Evolutionary conservation across 2,888 invertebrate species (phyloP), one percentile per base, ranked within the genome.

Genomic region (Drosophila peninsularis): DNA sequence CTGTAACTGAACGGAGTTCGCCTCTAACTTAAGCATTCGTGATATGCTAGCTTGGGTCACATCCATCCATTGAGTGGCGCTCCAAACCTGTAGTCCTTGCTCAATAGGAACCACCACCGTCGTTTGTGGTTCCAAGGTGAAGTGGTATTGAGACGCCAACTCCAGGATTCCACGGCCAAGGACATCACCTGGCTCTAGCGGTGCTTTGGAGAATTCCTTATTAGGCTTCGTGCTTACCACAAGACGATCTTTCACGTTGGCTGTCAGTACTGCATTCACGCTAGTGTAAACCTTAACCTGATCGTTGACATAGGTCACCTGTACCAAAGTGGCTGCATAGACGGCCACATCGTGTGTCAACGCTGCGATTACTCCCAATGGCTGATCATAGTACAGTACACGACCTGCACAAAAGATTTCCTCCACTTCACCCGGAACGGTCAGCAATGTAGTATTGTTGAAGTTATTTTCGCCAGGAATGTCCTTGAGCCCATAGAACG

Each of bases 281-380:
- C 88, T 92, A 5, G 75, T 69, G 19, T 71, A 84, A 36, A 84
- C 57, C 14, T 92, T 78, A 0, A 88, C 52, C 62, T 82, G 73
- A 2, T 13, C 92, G 87, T 3, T 90, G 30, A 65, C 62, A 75
- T 94, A 95, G 1, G 90, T 92, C 2, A 95, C 89, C 82, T 93
- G 91, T 0, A 95, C 94, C 68, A 93, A 88, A 3, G 92, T 91
- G 9, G 82, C 76, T 5, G 82, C 82, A 53, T 82, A 70, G 13
- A 62, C 93, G 0, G 96, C 96, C 13, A 94, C 78, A 5, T 92
- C 93, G 19, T 94, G 94, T 1, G 93, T 94, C 9, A 93, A 93
- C 0, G 97, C 97, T 0, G 95, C 95, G 13, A 97, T 93, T 0
- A 97, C 90, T 0, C 96, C 97, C 11, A 97, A 86, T 0, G 97